Evolutionary conservation across 64 coral and sea anemone species (phyloP).

Genomic region (Montipora foliosa): DNA sequence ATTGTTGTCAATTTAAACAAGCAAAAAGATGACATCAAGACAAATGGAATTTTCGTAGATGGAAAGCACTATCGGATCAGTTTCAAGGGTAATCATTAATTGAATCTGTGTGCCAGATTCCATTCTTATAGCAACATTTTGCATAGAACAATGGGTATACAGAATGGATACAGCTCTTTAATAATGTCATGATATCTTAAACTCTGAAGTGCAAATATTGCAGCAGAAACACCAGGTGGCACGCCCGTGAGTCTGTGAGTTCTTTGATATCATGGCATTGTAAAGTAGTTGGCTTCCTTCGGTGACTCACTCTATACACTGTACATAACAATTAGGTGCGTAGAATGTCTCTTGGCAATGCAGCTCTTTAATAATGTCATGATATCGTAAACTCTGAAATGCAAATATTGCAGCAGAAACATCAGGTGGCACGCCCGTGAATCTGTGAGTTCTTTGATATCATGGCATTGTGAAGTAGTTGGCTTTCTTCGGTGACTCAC

Average conservation of each 20-base stretch:
- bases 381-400: too few relatives aligned
- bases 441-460: too few relatives aligned
- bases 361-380: too few relatives aligned
- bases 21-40: background rate
- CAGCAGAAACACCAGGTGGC: background rate
- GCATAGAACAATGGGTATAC: background rate
- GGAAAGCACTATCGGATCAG: background rate
- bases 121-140: background rate
- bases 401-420: too few relatives aligned
- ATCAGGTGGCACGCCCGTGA: too few relatives aligned
- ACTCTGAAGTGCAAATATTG: background rate
- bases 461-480: too few relatives aligned
- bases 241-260: background rate
- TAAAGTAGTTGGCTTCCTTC: background rate
- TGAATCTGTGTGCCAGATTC: background rate
- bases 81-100: background rate
- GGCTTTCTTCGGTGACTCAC: too few relatives aligned
- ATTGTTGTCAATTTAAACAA: background rate
- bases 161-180: background rate
- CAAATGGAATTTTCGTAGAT: background rate
- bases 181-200: background rate
- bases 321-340: too few relatives aligned
- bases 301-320: too few relatives aligned
- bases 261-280: background rate
- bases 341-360: too few relatives aligned